Base-by-base conservation (phyloP, 2,888 invertebrate genomes). In the Nomada ruficornis region DNA sequence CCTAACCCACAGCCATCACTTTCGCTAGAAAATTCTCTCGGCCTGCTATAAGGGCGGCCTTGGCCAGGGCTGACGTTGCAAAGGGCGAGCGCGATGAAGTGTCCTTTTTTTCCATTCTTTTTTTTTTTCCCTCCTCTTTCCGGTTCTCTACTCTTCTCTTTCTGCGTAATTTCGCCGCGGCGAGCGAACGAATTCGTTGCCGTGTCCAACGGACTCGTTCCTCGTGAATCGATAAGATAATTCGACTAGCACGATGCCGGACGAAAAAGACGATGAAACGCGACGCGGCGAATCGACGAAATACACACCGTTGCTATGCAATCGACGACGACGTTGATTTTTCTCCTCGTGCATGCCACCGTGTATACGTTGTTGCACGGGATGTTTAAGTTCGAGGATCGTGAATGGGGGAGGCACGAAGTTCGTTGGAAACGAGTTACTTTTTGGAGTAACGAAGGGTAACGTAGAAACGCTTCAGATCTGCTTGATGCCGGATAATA, bases 1-100 rank as follows among this genome's bases (percentile, higher is more conserved):
- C 83, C 80, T 47, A 47, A 85, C 78, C 88, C 86, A 88, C 87
- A 85, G 87, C 90, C 91, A 91, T 91, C 91, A 91, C 92, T 93
- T 92, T 93, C 92, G 88, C 88, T 85, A 68, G 82, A 86, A 88
- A 83, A 80, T 86, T 47, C 47, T 80, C 86, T 80, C 84, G 57
- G 82, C 78, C 79, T 77, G 85, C 71, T 82, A 80, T 77, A 74
- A 70, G 82, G 87, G 79, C 78, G 80, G 72, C 64, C 62, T 74
- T 70, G 62, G 78, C 83, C 88, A 86, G 88, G 86, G 88, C 86
- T 88, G 86, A 88, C 88, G 86, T 67, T 88, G 88, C 88, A 88
- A 84, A 80, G 79, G 85, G 88, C 73, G 85, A 87, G 74, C 77
- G 26, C 68, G 65, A 75, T 59, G 42, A 80, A 83, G 57, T 60